Base-by-base conservation (phyloP, 2,888 invertebrate genomes). In the Saturnia japonica region DNA sequence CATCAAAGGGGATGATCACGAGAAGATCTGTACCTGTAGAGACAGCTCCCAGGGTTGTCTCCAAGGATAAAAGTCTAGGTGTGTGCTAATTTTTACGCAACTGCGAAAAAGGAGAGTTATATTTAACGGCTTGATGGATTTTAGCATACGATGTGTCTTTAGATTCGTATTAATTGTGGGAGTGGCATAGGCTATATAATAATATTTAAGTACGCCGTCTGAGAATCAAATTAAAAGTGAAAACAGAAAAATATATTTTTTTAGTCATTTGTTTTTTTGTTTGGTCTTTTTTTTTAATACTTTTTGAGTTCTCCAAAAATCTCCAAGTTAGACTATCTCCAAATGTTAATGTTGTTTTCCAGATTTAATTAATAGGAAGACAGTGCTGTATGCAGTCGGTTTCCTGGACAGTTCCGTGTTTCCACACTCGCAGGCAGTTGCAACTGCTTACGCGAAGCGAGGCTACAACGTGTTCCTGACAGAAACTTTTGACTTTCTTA, bases 401-500 rank as follows among this genome's bases (percentile, higher is more conserved):
- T 94, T 83, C 76, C 73, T 84, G 67, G 94, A 94, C 79, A 90
- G 88, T 57, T 87, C 90, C 0, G 71, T 78, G 11, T 88, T 78
- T 67, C 89, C 89, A 0, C 88, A 89, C 72, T 82, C 85, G 0
- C 86, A 85, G 62, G 91, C 93, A 0, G 75, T 93, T 0, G 91
- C 84, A 1, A 88, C 84, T 0, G 75, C 89, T 0, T 93, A 93
- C 79, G 80, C 86, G 0, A 88, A 81, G 68, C 79, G 84, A 3
- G 93, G 93, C 0, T 93, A 93, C 83, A 94, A 93, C 72, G 94
- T 93, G 0, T 80, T 94, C 51, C 72, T 92, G 0, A 82, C 88
- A 0, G 93, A 94, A 14, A 91, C 92, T 0, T 73, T 91, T 6
- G 73, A 77, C 0, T 91, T 93, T 69, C 84, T 93, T 40, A 83